Base-by-base conservation (phyloP, 2,888 invertebrate genomes). In the Cylindroiulus punctatus region DNA sequence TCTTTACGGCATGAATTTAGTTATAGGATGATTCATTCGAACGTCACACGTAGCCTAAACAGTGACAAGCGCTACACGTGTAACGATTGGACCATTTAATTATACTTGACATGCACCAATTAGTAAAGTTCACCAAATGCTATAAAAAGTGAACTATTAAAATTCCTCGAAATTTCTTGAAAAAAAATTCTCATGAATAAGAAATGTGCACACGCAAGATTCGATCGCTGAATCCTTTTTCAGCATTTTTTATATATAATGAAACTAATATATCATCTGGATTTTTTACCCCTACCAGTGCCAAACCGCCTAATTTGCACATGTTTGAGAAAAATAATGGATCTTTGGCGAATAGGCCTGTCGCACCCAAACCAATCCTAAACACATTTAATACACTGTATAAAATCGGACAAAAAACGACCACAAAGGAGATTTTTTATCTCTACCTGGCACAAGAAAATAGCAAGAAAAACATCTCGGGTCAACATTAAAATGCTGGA, bases 131-230 rank as follows among this genome's bases (percentile, higher is more conserved):
- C 65, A 26, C 65, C 65, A 65, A 65, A 65, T 22, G 65, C 65
- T 65, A 65, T 65, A 65, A 65, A 65, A 65, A 65, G 65, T 65
- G 65, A 65, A 65, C 65, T 65, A 65, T 65, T 65, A 65, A 65
- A 65, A 65, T 65, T 65, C 65, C 65, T 26, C 10, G 26, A 65
- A 65, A 65, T 65, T 65, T 65, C 22, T 8, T 7, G n/a, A 57
- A 65, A 22, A 65, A 44, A 65, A 65, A 65, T 7, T 26, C 65
- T 65, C 65, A 65, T 65, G 65, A 65, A 65, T 65, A 65, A 65
- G 65, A 65, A 65, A 65, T 65, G 22, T 65, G 65, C 8, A 65
- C 22, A 36, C 36, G 7, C 65, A 26, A 22, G 65, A 65, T 65
- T 65, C 65, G 65, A 65, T 65, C 65, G 65, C 65, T 22, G 22